These are phyloP conservation scores for Leistus spinibarbis DNA, from an alignment of 2,888 invertebrate genomes.

Conservation along the genomic window DNA sequence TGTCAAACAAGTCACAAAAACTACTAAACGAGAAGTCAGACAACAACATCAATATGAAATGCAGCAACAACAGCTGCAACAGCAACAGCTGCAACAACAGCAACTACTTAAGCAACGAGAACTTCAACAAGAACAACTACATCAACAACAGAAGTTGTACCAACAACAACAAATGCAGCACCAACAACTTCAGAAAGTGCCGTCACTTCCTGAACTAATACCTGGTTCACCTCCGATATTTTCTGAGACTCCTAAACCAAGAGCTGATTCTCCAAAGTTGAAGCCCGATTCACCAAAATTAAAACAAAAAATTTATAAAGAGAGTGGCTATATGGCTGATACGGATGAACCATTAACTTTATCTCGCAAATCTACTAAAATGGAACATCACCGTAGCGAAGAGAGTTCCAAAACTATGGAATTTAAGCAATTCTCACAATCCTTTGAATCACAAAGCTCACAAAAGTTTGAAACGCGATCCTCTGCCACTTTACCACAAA, in stretches of 20 bases:
- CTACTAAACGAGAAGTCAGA: conserved; percentile 49
- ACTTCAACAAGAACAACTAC: neutral
- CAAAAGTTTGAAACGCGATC: conserved; percentile 46
- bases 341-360: conserved; percentile 66
- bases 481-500: conserved; percentile 42
- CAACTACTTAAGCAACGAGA: conserved; percentile 13
- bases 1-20: conserved; percentile 49
- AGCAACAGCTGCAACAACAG: conserved; percentile 1
- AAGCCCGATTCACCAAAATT: conserved; percentile 61
- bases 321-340: conserved; percentile 73
- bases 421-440: conserved; percentile 50
- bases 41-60: conserved; percentile 42
- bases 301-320: conserved; percentile 59
- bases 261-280: conserved; percentile 47
- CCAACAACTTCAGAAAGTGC: conserved; percentile 46
- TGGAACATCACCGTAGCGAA: conserved; percentile 50
- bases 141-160: neutral
- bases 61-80: neutral
- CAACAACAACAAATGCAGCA: neutral
- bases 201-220: conserved; percentile 53
- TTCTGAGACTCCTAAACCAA: conserved; percentile 46
- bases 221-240: conserved; percentile 56
- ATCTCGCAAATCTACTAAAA: conserved; percentile 47
- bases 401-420: conserved; percentile 47
- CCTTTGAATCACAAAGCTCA: conserved; percentile 49